These are phyloP conservation scores for Meloidogyne floridensis DNA, from an alignment of 1,140 invertebrate genomes.

Conservation along the genomic window DNA sequence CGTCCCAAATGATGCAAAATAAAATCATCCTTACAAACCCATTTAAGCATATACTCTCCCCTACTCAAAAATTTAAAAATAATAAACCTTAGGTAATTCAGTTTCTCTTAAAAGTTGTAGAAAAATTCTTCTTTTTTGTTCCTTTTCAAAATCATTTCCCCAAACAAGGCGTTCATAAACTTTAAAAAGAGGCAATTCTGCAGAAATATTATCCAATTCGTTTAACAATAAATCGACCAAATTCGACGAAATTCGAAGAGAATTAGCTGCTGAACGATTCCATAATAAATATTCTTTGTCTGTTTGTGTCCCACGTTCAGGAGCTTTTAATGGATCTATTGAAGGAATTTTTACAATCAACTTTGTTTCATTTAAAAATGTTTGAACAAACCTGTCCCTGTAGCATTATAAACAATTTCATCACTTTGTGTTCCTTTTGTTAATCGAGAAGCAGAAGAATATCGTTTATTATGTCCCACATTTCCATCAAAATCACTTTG, in stretches of 20 bases:
- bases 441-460: not conserved
- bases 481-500: conserved; percentile 6
- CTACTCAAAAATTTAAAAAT: no score
- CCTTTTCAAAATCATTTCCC: not conserved
- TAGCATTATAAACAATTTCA: not conserved
- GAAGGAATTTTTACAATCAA: not conserved
- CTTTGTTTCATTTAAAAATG: not conserved
- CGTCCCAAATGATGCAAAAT: no score
- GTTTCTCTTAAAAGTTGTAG: conserved; percentile 4
- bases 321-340: conserved; percentile 20
- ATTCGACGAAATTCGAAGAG: conserved; percentile 4
- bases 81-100: conserved; percentile 17
- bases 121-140: not conserved
- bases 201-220: conserved; percentile 8
- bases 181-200: conserved; percentile 9
- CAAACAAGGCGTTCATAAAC: conserved; percentile 12
- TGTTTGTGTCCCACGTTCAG: conserved; percentile 22
- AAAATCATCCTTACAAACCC: no score
- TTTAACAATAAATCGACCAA: conserved; percentile 16
- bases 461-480: not conserved
- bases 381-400: not conserved
- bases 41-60: no score
- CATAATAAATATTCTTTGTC: not conserved
- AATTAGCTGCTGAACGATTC: not conserved
- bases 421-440: not conserved